These are phyloP conservation scores for Gasterosteus aculeatus DNA, from an alignment of 2,113 vertebrate genomes.

Conservation along the genomic window DNA sequence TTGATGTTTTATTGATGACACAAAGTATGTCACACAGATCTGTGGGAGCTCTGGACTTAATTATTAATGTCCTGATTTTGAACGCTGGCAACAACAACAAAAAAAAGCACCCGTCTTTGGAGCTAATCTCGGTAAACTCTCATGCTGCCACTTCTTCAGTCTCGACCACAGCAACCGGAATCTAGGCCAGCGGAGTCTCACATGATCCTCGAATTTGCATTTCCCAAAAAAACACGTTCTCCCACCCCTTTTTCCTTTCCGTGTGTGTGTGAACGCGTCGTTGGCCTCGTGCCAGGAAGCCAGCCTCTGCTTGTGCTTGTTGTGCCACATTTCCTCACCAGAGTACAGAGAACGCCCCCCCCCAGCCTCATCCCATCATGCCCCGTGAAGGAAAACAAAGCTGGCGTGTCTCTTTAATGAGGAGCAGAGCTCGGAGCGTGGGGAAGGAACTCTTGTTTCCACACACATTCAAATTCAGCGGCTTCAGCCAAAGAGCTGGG, in stretches of 20 bases:
- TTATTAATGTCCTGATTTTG: constrained; percentile 72
- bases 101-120: constrained; percentile 56
- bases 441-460: constrained; percentile 69
- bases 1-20: constrained; percentile 81
- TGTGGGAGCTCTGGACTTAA: constrained; percentile 62
- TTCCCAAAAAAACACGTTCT: constrained; percentile 61
- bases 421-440: constrained; percentile 71
- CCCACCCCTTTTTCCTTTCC: constrained; percentile 52
- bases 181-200: constrained; percentile 80
- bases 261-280: constrained; percentile 66
- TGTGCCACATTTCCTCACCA: constrained; percentile 82
- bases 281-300: constrained; percentile 72
- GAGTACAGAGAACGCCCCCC: constrained; percentile 63
- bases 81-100: constrained; percentile 54
- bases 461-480: constrained; percentile 75
- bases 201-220: constrained; percentile 81
- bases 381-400: constrained; percentile 82
- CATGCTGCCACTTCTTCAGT: constrained; percentile 63
- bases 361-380: constrained; percentile 79
- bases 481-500: constrained; percentile 64
- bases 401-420: constrained; percentile 85
- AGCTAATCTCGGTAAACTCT: constrained; percentile 40
- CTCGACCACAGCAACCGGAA: constrained; percentile 65
- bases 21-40: constrained; percentile 77
- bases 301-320: constrained; percentile 77